Conservation (phyloP, 2,888 invertebrate genomes). For the Lamproptera curius region DNA sequence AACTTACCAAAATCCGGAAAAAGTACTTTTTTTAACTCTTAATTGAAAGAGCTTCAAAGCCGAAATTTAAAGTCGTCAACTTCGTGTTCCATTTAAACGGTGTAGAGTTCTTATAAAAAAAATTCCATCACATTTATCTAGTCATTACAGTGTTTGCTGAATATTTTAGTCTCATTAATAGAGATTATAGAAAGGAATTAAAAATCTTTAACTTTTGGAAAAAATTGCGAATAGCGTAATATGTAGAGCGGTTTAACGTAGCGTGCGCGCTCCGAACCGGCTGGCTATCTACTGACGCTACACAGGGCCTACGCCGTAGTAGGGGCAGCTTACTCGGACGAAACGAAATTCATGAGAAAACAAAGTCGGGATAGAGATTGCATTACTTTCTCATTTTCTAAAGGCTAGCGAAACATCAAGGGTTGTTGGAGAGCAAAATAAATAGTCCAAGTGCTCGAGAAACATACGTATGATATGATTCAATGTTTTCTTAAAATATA, state of each 20-base stretch:
- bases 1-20: too few species aligned
- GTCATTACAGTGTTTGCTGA: neutral
- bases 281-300: constrained; percentile 57
- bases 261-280: constrained; percentile 51
- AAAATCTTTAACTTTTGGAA: neutral
- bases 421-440: constrained; percentile 13
- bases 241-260: constrained; percentile 27
- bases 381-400: constrained; percentile 15
- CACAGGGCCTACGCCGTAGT: constrained; percentile 48
- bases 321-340: constrained; percentile 19
- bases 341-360: constrained; percentile 22
- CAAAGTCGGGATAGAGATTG: constrained; percentile 17
- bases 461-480: too few species aligned
- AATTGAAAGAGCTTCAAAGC: too few species aligned
- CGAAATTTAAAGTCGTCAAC: too few species aligned
- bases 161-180: neutral
- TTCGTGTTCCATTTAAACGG: too few species aligned
- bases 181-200: neutral
- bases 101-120: neutral
- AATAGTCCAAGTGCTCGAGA: constrained; percentile 2
- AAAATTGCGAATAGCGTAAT: neutral
- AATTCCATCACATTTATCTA: neutral
- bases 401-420: constrained; percentile 9
- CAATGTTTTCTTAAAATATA: too few species aligned
- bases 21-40: too few species aligned